phyloP scores from a whole-genome alignment of 2,797 vertebrate species.

The Sciurus carolinensis region DNA sequence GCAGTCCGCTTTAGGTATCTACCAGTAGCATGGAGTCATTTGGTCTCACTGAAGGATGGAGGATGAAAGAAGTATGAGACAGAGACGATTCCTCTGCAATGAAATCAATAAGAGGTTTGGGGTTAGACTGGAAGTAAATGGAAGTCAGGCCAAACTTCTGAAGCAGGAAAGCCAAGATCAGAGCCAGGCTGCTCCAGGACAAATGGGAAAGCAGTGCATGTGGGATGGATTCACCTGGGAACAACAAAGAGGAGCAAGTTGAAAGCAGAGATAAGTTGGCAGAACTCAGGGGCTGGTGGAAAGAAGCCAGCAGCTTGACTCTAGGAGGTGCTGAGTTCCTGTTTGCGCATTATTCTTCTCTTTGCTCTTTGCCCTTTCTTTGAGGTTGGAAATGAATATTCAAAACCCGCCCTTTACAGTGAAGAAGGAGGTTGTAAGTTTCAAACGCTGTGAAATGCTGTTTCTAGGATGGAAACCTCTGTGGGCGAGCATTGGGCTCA shows the following conservation, averaged over 20 bases:
- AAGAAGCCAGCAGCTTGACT: rapidly evolving
- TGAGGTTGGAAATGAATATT: conserved; percentile 35
- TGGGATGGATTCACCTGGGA: background rate
- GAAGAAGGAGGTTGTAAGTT: background rate
- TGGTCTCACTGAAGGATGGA: background rate
- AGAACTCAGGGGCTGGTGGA: rapidly evolving
- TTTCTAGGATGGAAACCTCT: conserved; percentile 4
- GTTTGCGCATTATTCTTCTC: background rate
- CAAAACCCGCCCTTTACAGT: background rate
- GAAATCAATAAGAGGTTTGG: background rate
- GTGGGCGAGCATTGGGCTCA: background rate
- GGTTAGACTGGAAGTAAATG: background rate
- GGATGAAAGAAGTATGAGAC: background rate
- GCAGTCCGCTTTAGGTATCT: background rate
- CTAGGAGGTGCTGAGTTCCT: rapidly evolving
- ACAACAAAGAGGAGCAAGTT: background rate
- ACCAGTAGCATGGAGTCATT: rapidly evolving
- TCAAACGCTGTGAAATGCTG: conserved; percentile 24
- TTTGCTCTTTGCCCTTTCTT: background rate
- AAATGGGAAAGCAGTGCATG: rapidly evolving
- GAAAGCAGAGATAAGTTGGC: rapidly evolving
- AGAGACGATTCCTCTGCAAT: background rate
- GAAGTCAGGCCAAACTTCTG: background rate
- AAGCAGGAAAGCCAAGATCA: too few relatives aligned
- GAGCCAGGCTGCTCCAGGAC: background rate